Base-by-base conservation (phyloP, 2,113 vertebrate species). In the Aleadryas rufinucha region DNA sequence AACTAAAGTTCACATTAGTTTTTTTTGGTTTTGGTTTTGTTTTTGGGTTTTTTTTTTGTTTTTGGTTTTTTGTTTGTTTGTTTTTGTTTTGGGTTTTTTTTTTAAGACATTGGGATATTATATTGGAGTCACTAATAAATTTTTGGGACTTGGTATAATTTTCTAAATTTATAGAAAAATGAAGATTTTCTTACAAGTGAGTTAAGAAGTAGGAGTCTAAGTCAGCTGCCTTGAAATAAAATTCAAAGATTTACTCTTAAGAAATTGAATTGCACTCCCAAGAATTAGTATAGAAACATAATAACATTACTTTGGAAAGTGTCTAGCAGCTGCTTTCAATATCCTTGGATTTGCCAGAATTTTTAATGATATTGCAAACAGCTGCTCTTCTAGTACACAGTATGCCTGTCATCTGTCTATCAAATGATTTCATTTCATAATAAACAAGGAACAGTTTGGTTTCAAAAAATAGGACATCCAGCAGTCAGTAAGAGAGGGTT, bases 311-410 rank as follows among this genome's bases (percentile, higher is more conserved):
- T 92, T 93, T 49, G 21, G n/a, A 93, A 93, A 81, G 52, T n/a
- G 56, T 91, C 69, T 92, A 75, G 86, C 91, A 93, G 84, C 64
- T 94, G 86, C 27, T 84, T 93, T 81, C 47, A 91, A 33, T 56
- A 87, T 49, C 35, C 60, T 90, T 66, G 50, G 7, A 24, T 89
- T 92, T 84, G 56, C 72, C 53, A 89, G 85, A n/a, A 72, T 64
- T 82, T 94, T 89, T 89, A 78, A 71, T 80, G 59, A 53, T 56
- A 84, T 11, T 89, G 83, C 76, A 68, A 81, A 77, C 91, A 95
- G 89, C 94, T 96, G 91, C 56, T 82, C 16, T 87, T 90, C 60
- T 78, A 78, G 72, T 50, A 92, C 64, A 90, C 59, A 80, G n/a
- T 49, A 95, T 63, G 68, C 47, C 69, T 95, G 80, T 87, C 89